These are phyloP conservation scores for Portunus trituberculatus DNA, from an alignment of 1,140 invertebrate species.

Conservation along the genomic window DNA sequence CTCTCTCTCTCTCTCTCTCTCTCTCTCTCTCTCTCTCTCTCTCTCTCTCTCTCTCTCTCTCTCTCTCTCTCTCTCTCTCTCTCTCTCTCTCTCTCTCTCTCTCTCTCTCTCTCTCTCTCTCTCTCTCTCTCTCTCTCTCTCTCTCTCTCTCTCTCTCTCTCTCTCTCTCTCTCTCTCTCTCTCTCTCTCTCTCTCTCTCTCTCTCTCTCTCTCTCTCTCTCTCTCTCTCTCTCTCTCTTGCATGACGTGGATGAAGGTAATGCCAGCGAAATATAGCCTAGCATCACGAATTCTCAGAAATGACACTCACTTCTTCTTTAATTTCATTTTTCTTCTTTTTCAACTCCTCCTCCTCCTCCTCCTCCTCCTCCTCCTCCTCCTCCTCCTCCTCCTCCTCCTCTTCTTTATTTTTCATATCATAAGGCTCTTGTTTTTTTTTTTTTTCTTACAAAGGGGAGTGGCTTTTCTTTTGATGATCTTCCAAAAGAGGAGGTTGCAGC, in stretches of 20 bases:
- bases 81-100: slow-evolving; percentile 49
- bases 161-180: background rate
- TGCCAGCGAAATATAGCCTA: background rate
- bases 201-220: slow-evolving; percentile 59
- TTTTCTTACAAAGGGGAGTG: too few species aligned
- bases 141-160: slow-evolving; percentile 4
- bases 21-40: too few species aligned
- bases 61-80: slow-evolving; percentile 54
- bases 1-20: too few species aligned
- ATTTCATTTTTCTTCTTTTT: background rate
- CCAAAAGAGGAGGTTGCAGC: background rate
- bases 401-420: background rate
- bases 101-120: slow-evolving; percentile 43
- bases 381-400: background rate
- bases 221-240: slow-evolving; percentile 48
- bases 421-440: background rate
- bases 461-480: background rate
- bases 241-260: background rate
- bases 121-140: background rate
- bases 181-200: slow-evolving; percentile 57
- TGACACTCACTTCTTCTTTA: background rate
- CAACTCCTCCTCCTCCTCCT: background rate
- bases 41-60: background rate
- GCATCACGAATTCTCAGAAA: background rate
- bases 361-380: background rate